Evolutionary conservation across 2,113 vertebrate genomes (phyloP).

Genomic region (Hipposideros armiger): DNA sequence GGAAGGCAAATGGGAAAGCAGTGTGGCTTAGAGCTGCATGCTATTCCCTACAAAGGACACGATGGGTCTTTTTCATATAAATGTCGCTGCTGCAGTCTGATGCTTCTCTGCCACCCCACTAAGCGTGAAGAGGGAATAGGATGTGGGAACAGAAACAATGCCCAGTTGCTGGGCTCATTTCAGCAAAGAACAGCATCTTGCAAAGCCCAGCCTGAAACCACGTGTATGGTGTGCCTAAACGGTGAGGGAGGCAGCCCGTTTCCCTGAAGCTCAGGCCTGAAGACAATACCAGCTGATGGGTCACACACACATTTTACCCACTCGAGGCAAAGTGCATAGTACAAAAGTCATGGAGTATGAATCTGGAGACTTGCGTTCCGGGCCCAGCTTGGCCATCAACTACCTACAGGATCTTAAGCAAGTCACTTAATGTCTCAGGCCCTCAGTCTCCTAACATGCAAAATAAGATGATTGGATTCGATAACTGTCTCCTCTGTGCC

Average conservation of each 20-base stretch:
- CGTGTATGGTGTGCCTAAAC: not conserved
- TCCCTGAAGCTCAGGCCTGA: slow-evolving; percentile 33
- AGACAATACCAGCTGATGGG: not conserved
- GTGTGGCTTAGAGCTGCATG: slow-evolving; percentile 85
- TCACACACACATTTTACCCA: not conserved
- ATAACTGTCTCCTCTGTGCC: not conserved
- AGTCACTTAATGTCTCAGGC: not conserved
- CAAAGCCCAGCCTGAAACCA: slow-evolving; percentile 41
- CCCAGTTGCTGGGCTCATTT: slow-evolving; percentile 55
- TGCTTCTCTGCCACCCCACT: slow-evolving; percentile 45
- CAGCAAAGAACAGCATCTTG: slow-evolving; percentile 31
- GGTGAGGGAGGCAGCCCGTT: not conserved
- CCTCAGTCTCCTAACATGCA: not conserved
- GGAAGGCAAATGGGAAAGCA: slow-evolving; percentile 87
- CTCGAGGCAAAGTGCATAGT: not conserved
- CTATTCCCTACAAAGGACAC: slow-evolving; percentile 87
- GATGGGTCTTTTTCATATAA: slow-evolving; percentile 87
- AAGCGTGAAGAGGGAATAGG: slow-evolving; percentile 11
- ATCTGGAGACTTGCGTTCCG: not conserved
- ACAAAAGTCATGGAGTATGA: not conserved
- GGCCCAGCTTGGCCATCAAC: not conserved
- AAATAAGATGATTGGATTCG: slow-evolving; percentile 44
- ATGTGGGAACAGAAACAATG: slow-evolving; percentile 52
- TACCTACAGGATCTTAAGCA: not conserved
- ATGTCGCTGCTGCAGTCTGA: slow-evolving; percentile 82